phyloP scores from a whole-genome alignment of 2,113 vertebrate species.

The Rhipidura dahli region DNA sequence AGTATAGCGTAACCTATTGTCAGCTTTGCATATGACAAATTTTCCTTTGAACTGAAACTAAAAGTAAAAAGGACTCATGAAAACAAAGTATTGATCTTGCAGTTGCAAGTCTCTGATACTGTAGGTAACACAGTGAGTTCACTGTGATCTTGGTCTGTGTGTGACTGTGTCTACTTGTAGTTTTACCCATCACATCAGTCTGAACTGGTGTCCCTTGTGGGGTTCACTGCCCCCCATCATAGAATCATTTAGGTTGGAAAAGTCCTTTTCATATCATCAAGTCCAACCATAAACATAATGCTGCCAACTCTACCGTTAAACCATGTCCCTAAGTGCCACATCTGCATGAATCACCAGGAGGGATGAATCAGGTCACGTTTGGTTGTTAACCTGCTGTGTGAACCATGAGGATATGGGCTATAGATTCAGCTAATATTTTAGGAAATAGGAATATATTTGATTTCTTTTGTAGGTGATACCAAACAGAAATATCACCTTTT shows the following conservation, averaged over 20 bases:
- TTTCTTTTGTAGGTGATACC: neutral
- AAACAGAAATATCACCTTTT: neutral
- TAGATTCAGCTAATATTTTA: neutral
- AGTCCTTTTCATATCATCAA: neutral
- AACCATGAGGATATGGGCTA: neutral
- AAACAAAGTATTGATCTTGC: neutral
- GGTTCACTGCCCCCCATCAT: neutral
- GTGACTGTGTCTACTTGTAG: neutral
- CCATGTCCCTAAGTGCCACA: neutral
- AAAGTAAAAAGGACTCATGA: neutral
- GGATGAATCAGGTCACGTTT: neutral
- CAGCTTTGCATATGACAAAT: neutral
- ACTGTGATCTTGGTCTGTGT: neutral
- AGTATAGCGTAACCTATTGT: neutral
- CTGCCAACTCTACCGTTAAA: neutral
- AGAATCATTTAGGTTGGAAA: neutral
- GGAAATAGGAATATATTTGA: neutral
- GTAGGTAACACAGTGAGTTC: neutral
- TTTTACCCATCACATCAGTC: neutral
- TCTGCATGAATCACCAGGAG: neutral
- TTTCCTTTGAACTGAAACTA: neutral
- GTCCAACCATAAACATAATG: neutral
- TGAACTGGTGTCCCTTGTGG: neutral
- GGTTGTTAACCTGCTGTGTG: neutral
- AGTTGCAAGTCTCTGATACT: neutral